Base-by-base conservation (phyloP, 2,888 invertebrate genomes). In the Cerastis rubricosa region DNA sequence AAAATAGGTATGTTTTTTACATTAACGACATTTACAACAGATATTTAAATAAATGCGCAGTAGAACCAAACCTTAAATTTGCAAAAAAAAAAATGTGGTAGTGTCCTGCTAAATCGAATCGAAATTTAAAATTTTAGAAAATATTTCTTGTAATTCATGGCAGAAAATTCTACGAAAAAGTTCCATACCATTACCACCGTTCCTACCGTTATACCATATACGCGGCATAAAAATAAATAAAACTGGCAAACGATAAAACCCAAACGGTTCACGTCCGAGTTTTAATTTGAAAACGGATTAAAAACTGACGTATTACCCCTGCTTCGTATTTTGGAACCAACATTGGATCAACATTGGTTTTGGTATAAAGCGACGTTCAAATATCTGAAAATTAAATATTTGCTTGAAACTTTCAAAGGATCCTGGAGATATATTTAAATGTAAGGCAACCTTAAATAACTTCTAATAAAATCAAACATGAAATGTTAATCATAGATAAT, bases 271-370 rank as follows among this genome's bases (percentile, higher is more conserved):
- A 92, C 94, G 94, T 91, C 85, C 90, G 87, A 86, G 89, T 91
- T 94, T 94, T 92, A 93, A 94, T 93, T 93, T 93, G 89, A 89
- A 91, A 91, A 89, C 88, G 89, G 91, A 93, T 92, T 93, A 92
- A 90, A 90, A 91, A 91, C 91, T 92, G 91, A 92, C 89, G 89
- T 91, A 90, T 91, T 90, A 90, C 81, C 80, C 73, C 49, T 78
- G 87, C 73, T 79, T 81, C 74, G 67, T 73, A 78, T 84, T 63
- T 74, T 84, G 71, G 64, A 1, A 59, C 85, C 71, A 83, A 85
- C 64, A 47, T 82, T 86, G 79, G 59, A 35, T 12, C 73, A 78
- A 85, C 54, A 64, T 78, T 78, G 68, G 84, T 45, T 65, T 69
- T 59, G 29, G 51, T 54, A 7, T 68, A n/a, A 59, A 14, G 14